phyloP scores from a whole-genome alignment of 2,113 vertebrate genomes.

The Mugil cephalus region DNA sequence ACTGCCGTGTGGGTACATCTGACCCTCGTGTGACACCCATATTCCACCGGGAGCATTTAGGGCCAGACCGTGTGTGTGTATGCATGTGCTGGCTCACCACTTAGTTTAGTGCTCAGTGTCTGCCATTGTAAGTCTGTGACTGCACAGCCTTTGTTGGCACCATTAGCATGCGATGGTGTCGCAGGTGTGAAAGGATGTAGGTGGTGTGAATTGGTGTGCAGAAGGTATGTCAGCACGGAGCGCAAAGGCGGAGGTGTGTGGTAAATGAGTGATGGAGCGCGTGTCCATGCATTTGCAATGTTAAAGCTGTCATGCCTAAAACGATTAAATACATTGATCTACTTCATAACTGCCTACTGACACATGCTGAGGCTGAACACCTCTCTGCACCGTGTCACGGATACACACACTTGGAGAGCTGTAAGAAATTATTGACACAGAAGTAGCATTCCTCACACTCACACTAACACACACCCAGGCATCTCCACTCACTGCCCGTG shows the following conservation, averaged over 20 bases:
- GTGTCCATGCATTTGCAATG: slow-evolving; percentile 38
- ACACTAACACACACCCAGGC: slow-evolving; percentile 24
- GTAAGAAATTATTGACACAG: slow-evolving; percentile 30
- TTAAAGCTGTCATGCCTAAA: slow-evolving; percentile 64
- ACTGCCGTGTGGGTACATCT: slow-evolving; percentile 52
- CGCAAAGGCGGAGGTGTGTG: slow-evolving; percentile 18
- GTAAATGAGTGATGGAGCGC: slow-evolving; percentile 17
- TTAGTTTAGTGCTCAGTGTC: slow-evolving; percentile 13
- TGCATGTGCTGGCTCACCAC: neutral
- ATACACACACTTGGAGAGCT: slow-evolving; percentile 22
- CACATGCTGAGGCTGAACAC: slow-evolving; percentile 45
- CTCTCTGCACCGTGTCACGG: slow-evolving; percentile 47
- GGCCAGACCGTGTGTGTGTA: slow-evolving; percentile 24
- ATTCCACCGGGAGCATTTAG: slow-evolving; percentile 63
- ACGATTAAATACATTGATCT: slow-evolving; percentile 65
- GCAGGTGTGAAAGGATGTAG: slow-evolving; percentile 54
- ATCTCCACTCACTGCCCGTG: slow-evolving; percentile 47
- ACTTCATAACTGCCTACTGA: slow-evolving; percentile 50
- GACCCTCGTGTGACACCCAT: slow-evolving; percentile 55
- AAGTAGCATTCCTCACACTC: slow-evolving; percentile 34
- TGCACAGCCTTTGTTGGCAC: slow-evolving; percentile 31
- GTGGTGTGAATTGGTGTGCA: slow-evolving; percentile 59
- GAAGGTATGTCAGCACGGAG: slow-evolving; percentile 58
- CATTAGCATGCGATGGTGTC: slow-evolving; percentile 43
- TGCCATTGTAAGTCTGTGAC: neutral